Evolutionary conservation across 2,113 vertebrate genomes (phyloP).

Genomic region (Heptranchias perlo): DNA sequence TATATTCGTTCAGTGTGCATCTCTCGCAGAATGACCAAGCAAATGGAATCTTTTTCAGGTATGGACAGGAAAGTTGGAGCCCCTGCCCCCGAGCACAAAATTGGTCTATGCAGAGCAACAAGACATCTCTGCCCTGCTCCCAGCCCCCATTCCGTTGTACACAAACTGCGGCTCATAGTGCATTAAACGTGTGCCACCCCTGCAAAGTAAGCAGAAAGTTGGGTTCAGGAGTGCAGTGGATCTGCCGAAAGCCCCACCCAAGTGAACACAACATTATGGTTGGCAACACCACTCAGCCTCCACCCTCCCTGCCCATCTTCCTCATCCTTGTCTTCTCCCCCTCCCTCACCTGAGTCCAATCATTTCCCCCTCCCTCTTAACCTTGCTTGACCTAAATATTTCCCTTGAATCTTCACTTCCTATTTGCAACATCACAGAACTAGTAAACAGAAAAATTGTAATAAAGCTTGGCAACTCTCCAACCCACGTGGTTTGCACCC

Average conservation of each 20-base stretch:
- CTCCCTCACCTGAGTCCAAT: neutral
- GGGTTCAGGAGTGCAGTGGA: neutral
- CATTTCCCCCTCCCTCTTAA: neutral
- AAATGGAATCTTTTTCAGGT: neutral
- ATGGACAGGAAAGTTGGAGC: neutral
- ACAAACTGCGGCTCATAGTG: neutral
- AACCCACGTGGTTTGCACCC: neutral
- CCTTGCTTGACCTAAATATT: neutral
- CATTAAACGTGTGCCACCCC: too few species aligned
- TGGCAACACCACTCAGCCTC: neutral
- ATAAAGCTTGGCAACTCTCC: neutral
- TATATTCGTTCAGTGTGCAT: neutral
- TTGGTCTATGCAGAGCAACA: neutral
- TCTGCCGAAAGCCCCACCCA: neutral
- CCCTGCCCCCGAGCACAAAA: neutral
- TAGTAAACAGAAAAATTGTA: too few species aligned
- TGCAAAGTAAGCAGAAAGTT: neutral
- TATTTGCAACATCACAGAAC: neutral
- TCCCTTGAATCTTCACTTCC: neutral
- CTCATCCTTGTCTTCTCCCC: neutral
- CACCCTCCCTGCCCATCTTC: neutral
- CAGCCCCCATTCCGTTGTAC: neutral
- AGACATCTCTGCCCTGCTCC: too few species aligned
- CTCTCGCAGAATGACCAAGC: neutral
- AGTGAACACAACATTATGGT: neutral